Evolutionary conservation across 2,888 invertebrate genomes (phyloP).

Genomic region (Listrodromus nycthemerus): DNA sequence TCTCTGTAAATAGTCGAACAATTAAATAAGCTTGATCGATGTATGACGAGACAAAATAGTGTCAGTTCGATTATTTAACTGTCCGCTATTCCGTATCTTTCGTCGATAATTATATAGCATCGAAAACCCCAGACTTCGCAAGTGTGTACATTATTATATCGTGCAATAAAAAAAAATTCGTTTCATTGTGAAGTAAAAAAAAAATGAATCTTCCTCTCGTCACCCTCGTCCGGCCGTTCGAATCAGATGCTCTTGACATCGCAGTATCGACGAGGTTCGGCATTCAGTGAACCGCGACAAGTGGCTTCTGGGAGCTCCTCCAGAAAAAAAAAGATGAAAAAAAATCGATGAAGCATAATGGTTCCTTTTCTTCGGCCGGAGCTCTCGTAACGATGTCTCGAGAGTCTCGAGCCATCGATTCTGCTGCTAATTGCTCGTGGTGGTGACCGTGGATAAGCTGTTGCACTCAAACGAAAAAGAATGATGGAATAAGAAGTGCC

Average conservation of each 20-base stretch:
- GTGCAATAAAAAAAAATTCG: constrained; percentile 62
- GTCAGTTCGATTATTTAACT: not conserved
- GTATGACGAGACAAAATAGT: not conserved
- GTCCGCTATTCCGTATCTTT: constrained; percentile 2
- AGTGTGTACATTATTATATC: constrained; percentile 57
- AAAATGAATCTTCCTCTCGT: not conserved
- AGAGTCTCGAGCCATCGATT: constrained; percentile 30
- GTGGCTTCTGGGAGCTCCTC: not conserved
- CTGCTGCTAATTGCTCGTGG: constrained; percentile 44
- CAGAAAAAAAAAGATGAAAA: not conserved
- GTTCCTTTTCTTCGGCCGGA: constrained; percentile 17
- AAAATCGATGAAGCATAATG: constrained; percentile 26
- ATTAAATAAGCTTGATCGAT: constrained; percentile 25
- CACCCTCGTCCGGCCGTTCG: not conserved
- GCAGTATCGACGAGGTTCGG: not conserved
- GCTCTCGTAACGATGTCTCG: constrained; percentile 36
- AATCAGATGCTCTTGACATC: constrained; percentile 20
- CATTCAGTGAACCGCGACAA: not conserved
- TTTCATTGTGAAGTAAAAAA: constrained; percentile 35
- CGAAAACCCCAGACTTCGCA: constrained; percentile 17
- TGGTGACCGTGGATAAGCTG: constrained; percentile 18
- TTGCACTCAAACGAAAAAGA: constrained; percentile 32
- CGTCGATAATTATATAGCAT: constrained; percentile 37
- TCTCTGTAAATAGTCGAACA: constrained; percentile 57
- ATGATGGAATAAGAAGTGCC: not conserved